Percentiles rank a stretch among this genome's conserved stretches.
These are phyloP conservation scores for Tiaroga cobitis DNA, from an alignment of 2,797 vertebrate species.

Conservation along the genomic window DNA sequence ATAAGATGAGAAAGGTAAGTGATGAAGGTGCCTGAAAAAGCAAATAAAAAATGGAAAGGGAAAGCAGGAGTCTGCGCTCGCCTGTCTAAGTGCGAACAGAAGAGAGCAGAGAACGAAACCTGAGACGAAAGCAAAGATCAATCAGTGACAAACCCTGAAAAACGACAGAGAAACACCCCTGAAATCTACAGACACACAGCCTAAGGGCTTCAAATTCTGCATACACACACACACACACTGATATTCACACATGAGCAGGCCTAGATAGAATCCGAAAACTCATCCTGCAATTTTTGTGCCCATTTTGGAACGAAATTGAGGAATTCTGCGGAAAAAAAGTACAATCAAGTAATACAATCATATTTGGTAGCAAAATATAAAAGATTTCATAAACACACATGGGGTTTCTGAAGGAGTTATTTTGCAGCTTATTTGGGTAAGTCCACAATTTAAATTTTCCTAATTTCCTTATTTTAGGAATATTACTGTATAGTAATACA, in stretches of 20 bases:
- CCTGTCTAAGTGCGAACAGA: neutral
- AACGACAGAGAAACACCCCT: conserved; percentile 32
- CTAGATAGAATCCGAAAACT: neutral
- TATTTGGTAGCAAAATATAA: neutral
- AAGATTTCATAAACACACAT: neutral
- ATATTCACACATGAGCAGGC: neutral
- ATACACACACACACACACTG: neutral
- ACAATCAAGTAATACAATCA: neutral
- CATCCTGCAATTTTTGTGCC: neutral
- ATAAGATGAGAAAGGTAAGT: neutral
- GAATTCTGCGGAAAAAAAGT: neutral
- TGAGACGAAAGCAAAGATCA: conserved; percentile 37
- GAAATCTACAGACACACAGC: conserved; percentile 28
- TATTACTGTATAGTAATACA: neutral
- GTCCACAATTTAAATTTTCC: too few species aligned
- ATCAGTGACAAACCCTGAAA: conserved; percentile 42
- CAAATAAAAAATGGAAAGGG: neutral
- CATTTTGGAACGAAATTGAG: neutral
- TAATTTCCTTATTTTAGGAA: too few species aligned
- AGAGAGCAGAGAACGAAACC: neutral
- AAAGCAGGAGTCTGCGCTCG: neutral
- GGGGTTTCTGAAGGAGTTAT: neutral
- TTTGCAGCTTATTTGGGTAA: neutral
- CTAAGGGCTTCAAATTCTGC: conserved; percentile 8
- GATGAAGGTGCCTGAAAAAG: neutral